Base-by-base conservation (phyloP, 2,113 vertebrate genomes). In the Gobiocypris rarus region DNA sequence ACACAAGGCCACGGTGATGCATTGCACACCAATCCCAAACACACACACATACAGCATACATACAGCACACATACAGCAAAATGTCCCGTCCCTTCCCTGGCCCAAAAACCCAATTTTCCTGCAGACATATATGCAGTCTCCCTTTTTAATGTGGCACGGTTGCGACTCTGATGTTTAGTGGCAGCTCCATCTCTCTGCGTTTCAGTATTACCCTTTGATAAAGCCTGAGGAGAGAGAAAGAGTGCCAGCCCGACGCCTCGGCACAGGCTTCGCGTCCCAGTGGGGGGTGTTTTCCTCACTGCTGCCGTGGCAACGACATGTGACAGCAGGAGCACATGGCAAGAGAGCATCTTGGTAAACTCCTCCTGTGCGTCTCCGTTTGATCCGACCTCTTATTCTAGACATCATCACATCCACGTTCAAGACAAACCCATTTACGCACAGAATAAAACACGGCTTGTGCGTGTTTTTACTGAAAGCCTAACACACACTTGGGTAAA, bases 271-370 rank as follows among this genome's bases (percentile, higher is more conserved):
- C 63, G 88, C 85, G 73, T 90, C 91, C 87, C 89, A 79, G 88
- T 92, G 93, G 92, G 92, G 90, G 92, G 91, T 92, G 91, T 90
- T 91, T 93, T 92, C 91, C 88, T 92, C 79, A 34, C 89, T 86
- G 58, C 89, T 88, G 74, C 87, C 22, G 84, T 90, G 90, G 89
- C 89, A 90, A 89, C 70, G 79, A 91, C 92, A 94, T 92, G 93
- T 94, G 91, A 94, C 92, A 89, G 89, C n/a, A 85, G 89, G 88
- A 88, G 88, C 93, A 93, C 93, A 91, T 92, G 89, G 89, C 86
- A 86, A 83, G 83, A 79, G 19, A 83, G 58, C 56, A 9, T 59
- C 34, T 81, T 75, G 54, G 84, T 81, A 83, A 83, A 80, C 73
- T 78, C 71, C 26, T 52, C 26, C 67, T 76, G 61, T 63, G 50